Evolutionary conservation across 2,113 vertebrate genomes (phyloP).

Genomic region (Nibea coibor): DNA sequence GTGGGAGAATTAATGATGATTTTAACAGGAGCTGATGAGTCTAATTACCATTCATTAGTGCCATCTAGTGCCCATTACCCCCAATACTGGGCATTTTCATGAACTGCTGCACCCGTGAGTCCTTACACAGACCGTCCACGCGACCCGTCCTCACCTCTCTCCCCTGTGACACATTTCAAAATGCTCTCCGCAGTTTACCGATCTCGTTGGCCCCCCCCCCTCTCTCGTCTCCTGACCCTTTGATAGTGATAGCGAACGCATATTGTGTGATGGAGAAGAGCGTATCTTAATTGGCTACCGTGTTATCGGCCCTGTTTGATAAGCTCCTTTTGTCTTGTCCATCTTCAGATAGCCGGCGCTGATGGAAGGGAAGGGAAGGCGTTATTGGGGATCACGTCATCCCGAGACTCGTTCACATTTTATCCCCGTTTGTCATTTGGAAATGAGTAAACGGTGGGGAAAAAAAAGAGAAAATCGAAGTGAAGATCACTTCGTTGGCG

Average conservation of each 20-base stretch:
- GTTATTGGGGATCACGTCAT: conserved; percentile 37
- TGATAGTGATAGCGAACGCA: conserved; percentile 55
- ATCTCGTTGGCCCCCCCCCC: conserved; percentile 23
- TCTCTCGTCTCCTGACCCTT: conserved; percentile 53
- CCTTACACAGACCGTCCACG: neutral
- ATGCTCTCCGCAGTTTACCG: conserved; percentile 5
- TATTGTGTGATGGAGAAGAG: conserved; percentile 54
- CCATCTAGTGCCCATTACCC: conserved; percentile 80
- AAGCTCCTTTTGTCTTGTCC: conserved; percentile 75
- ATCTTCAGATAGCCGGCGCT: conserved; percentile 58
- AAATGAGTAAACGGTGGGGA: conserved; percentile 4
- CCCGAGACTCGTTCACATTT: conserved; percentile 32
- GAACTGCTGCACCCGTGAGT: neutral
- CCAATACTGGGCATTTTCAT: conserved; percentile 16
- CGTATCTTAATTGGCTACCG: conserved; percentile 76
- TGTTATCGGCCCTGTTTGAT: conserved; percentile 70
- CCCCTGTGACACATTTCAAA: conserved; percentile 24
- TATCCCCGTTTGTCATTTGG: conserved; percentile 14
- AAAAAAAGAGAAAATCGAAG: neutral
- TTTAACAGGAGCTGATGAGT: conserved; percentile 21
- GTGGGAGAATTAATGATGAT: neutral
- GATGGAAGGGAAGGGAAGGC: conserved; percentile 40
- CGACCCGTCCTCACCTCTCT: neutral
- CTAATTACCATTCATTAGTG: conserved; percentile 81
- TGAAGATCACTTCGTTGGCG: neutral